phyloP scores from a whole-genome alignment of 2,797 vertebrate species.

The Pantherophis alleghaniensis region DNA sequence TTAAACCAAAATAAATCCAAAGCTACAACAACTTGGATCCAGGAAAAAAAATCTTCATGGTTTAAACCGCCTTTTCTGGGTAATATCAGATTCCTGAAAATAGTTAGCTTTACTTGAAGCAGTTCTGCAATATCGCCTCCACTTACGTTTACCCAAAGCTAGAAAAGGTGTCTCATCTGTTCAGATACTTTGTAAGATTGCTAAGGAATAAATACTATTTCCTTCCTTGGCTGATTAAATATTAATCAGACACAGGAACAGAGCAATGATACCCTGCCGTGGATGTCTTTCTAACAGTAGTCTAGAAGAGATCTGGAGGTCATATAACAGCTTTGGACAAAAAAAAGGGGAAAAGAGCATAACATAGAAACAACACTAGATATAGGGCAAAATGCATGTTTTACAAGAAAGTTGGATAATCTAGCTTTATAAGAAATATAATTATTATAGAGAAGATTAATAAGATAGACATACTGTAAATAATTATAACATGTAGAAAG shows the following conservation, averaged over 20 bases:
- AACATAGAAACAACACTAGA: conserved; percentile 60
- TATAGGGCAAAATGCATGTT: conserved; percentile 40
- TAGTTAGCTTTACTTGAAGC: conserved; percentile 50
- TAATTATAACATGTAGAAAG: neutral
- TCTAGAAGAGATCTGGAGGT: conserved; percentile 84
- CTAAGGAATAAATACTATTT: conserved; percentile 83
- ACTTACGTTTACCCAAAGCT: conserved; percentile 71
- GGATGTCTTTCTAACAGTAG: conserved; percentile 91
- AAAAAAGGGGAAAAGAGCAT: conserved; percentile 76
- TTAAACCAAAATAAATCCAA: neutral
- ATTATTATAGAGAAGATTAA: conserved; percentile 1
- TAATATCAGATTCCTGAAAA: neutral
- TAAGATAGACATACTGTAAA: neutral
- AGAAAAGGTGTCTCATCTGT: conserved; percentile 74
- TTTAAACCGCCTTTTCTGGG: conserved; percentile 27
- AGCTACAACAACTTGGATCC: neutral
- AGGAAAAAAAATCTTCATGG: neutral
- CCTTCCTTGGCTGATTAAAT: conserved; percentile 93
- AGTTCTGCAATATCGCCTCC: conserved; percentile 70
- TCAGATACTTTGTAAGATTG: conserved; percentile 91
- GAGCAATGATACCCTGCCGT: conserved; percentile 83
- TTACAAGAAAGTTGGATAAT: conserved; percentile 26
- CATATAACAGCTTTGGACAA: conserved; percentile 82
- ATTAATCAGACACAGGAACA: conserved; percentile 98
- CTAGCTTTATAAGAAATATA: conserved; percentile 21